phyloP scores from a whole-genome alignment of 2,888 invertebrate species.

The Cryptocephalus moraei region DNA sequence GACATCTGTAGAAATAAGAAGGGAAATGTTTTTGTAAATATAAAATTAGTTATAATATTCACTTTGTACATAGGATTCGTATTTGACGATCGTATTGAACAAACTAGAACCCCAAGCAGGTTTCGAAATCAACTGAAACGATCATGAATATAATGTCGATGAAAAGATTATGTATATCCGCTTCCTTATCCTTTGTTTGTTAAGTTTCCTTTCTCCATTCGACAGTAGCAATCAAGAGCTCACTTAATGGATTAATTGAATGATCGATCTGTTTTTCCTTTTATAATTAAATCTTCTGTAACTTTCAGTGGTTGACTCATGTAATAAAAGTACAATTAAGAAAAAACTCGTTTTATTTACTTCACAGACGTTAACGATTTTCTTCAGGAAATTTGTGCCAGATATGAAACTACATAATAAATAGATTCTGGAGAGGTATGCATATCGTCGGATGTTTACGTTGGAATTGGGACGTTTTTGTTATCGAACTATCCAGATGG shows the following conservation, averaged over 20 bases:
- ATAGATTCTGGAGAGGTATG: too few relatives aligned
- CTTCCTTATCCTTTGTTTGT: constrained; percentile 17
- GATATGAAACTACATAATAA: too few relatives aligned
- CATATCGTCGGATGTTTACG: too few relatives aligned
- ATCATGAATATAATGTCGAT: not conserved
- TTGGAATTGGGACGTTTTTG: too few relatives aligned
- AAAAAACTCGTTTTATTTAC: too few relatives aligned
- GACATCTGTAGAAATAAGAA: too few relatives aligned
- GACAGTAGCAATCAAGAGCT: too few relatives aligned
- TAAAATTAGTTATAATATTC: constrained; percentile 2
- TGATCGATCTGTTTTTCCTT: constrained; percentile 15
- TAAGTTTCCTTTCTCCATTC: constrained; percentile 3
- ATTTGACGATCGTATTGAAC: constrained; percentile 3
- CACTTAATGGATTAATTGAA: constrained; percentile 7
- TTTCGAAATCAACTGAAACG: constrained; percentile 22
- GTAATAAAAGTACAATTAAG: constrained; percentile 29
- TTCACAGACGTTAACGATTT: constrained; percentile 23
- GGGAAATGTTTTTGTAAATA: constrained; percentile 15
- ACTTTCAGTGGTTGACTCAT: constrained; percentile 27
- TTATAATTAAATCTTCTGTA: constrained; percentile 26
- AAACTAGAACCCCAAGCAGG: constrained; percentile 13
- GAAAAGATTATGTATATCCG: constrained; percentile 16
- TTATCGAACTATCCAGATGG: too few relatives aligned
- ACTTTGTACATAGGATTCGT: constrained; percentile 16
- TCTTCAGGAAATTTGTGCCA: not conserved